Conservation (phyloP, 2,113 vertebrate species). For the Speoplatyrhinus poulsoni region DNA sequence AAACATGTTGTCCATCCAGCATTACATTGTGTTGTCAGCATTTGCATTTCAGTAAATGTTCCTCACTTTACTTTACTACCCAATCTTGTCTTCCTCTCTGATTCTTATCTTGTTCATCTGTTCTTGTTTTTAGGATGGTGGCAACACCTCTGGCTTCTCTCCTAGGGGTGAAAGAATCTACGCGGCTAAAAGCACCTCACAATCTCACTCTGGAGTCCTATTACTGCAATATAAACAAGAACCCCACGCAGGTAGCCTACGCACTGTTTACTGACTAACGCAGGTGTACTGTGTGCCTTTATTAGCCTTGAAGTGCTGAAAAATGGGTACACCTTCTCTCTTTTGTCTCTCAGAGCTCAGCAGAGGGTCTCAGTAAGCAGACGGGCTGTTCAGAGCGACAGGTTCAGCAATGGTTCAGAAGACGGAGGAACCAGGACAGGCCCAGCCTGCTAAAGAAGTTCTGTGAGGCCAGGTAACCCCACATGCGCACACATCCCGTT, state of each 20-base stretch:
- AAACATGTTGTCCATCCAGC: too few species aligned
- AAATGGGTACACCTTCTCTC: too few species aligned
- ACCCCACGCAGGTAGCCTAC: constrained; percentile 59
- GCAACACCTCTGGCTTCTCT: constrained; percentile 83
- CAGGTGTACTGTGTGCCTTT: too few species aligned
- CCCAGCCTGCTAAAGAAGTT: constrained; percentile 95
- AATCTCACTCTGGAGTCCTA: constrained; percentile 85
- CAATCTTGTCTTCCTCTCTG: not conserved
- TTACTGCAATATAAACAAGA: constrained; percentile 81
- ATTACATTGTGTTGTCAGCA: too few species aligned
- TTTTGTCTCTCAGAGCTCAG: constrained; percentile 53
- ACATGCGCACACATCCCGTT: not conserved
- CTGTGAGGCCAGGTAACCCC: constrained; percentile 85
- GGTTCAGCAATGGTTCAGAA: constrained; percentile 91
- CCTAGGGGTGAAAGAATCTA: constrained; percentile 87
- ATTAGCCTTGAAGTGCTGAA: too few species aligned
- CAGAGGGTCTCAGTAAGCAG: constrained; percentile 68
- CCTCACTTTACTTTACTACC: not conserved
- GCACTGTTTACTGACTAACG: too few species aligned
- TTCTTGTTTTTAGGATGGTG: constrained; percentile 68
- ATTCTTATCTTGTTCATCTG: constrained; percentile 5
- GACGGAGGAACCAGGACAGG: constrained; percentile 91
- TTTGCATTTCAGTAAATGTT: not conserved
- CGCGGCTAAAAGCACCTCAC: constrained; percentile 79
- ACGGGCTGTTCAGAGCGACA: constrained; percentile 79